Evolutionary conservation across 1,140 invertebrate genomes (phyloP).

Genomic region (Sarcophaga peregrina): DNA sequence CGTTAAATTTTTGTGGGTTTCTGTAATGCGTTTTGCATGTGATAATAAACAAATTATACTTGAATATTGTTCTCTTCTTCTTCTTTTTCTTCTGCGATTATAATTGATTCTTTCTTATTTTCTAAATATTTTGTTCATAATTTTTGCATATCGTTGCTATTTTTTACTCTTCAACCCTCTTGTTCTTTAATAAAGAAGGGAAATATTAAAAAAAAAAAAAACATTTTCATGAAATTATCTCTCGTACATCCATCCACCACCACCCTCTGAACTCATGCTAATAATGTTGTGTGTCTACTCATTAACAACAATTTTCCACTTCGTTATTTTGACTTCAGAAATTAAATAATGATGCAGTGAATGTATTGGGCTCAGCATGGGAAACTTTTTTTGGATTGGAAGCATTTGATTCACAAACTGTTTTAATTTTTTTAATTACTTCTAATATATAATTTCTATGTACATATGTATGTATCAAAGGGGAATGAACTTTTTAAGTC

Average conservation of each 20-base stretch:
- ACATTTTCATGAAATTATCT: conserved; percentile 36
- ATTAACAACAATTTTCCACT: conserved; percentile 39
- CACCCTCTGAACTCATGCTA: conserved; percentile 15
- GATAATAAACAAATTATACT: no score
- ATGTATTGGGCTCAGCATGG: no score
- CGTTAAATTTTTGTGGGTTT: conserved; percentile 37
- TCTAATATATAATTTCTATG: no score
- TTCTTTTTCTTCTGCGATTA: no score
- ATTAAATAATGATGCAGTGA: conserved; percentile 9
- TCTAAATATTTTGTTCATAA: background rate
- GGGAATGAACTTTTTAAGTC: no score
- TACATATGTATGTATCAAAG: no score
- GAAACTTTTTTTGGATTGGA: no score
- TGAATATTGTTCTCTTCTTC: no score
- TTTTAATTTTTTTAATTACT: no score
- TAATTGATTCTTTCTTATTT: no score
- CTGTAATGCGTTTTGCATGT: background rate
- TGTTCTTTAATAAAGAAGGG: background rate
- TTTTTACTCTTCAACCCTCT: background rate
- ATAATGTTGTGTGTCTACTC: conserved; percentile 27
- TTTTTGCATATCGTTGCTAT: conserved; percentile 29
- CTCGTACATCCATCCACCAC: background rate
- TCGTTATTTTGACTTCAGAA: conserved; percentile 30
- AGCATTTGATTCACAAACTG: no score
- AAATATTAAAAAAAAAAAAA: conserved; percentile 8